phyloP scores from a whole-genome alignment of 2,797 vertebrate genomes.

The Triplophysa yarkandensis region DNA sequence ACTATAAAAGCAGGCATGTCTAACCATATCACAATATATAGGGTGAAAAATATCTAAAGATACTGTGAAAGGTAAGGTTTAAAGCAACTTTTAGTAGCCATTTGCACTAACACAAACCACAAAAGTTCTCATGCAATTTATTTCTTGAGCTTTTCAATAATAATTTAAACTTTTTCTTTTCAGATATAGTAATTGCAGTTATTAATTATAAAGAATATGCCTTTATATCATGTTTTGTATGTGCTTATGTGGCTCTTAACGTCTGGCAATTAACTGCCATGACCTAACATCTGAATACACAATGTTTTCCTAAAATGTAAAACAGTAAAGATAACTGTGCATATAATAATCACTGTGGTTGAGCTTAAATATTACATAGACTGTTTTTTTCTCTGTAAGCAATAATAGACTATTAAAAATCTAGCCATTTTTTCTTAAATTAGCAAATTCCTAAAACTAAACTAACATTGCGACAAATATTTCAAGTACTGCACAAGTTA shows the following conservation, averaged over 20 bases:
- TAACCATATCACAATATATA: constrained; percentile 28
- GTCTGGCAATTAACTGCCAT: no score
- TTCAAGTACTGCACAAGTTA: no score
- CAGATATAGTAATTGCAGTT: no score
- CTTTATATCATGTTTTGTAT: no score
- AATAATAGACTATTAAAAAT: constrained; percentile 8
- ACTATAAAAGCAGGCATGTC: constrained; percentile 50
- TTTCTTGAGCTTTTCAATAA: not conserved
- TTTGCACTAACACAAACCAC: not conserved
- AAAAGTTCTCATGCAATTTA: constrained; percentile 13
- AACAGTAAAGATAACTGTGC: no score
- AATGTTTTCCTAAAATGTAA: no score
- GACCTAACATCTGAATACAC: not conserved
- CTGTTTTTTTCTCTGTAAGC: not conserved
- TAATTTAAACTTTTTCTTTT: not conserved
- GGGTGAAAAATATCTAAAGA: constrained; percentile 39
- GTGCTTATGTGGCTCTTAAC: no score
- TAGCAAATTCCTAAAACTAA: not conserved
- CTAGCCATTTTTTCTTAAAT: not conserved
- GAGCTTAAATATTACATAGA: no score
- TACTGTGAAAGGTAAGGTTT: constrained; percentile 1
- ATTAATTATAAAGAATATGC: no score
- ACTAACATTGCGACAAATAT: no score
- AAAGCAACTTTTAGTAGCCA: constrained; percentile 1
- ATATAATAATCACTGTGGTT: no score